Evolutionary conservation across 2,113 vertebrate genomes (phyloP).

Genomic region (Nyctereutes procyonoides): DNA sequence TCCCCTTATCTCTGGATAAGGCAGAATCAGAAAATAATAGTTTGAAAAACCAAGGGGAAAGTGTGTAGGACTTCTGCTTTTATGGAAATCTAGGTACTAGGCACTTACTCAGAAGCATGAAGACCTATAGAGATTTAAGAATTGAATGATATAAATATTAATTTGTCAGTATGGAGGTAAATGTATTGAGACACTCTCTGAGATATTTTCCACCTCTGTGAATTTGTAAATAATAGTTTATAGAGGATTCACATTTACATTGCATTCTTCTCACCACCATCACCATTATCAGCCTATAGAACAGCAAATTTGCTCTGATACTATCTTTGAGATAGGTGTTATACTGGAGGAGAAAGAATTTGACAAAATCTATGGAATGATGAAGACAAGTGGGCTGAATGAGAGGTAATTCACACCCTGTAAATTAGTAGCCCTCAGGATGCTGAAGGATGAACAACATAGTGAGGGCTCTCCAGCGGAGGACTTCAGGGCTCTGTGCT

Average conservation of each 20-base stretch:
- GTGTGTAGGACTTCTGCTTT: not conserved
- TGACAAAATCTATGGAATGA: slow-evolving; percentile 1
- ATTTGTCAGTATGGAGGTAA: not conserved
- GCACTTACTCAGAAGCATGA: not conserved
- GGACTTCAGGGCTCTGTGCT: not conserved
- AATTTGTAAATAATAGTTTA: not conserved
- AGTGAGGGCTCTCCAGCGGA: not conserved
- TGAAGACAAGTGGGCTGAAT: slow-evolving; percentile 12
- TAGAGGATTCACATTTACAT: not conserved
- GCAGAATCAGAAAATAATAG: not conserved
- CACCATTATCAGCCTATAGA: not conserved
- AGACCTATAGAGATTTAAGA: not conserved
- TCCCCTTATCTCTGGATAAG: not conserved
- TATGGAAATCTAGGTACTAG: not conserved
- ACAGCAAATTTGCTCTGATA: not conserved
- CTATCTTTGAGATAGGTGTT: slow-evolving; percentile 8
- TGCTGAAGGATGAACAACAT: not conserved
- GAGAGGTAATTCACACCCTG: not conserved
- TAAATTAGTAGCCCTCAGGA: slow-evolving; percentile 2
- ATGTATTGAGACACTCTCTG: not conserved
- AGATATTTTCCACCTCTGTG: not conserved
- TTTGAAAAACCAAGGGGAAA: not conserved
- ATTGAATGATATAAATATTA: not conserved
- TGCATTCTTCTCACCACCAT: not conserved
- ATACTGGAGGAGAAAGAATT: not conserved